Base-by-base conservation (phyloP, 2,888 invertebrate species). In the Drosophila anomalata region DNA sequence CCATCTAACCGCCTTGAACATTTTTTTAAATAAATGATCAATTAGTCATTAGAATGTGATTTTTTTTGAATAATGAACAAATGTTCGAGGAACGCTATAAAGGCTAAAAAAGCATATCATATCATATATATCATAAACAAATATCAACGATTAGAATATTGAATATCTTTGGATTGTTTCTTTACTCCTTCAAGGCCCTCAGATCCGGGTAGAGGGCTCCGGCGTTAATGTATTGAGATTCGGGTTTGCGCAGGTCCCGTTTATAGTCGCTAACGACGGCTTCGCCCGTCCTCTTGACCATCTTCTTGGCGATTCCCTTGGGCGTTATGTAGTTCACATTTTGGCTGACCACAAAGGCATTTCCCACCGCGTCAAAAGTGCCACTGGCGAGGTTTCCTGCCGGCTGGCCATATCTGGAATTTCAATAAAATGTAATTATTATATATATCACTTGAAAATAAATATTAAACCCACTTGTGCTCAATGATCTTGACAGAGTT, bases 401-500 rank as follows among this genome's bases (percentile, higher is more conserved):
- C 14, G 95, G 93, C 11, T 92, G 90, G 0, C 96, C 96, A 91
- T 96, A 96, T 87, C 95, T 95, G 77, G 17, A 50, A 52, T 2
- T 6, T 17, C 89, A 20, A 14, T 6, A 3, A 14, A n/a, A 2
- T 0, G 1, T 41, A 9, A 17, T 17, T n/a, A 9, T n/a, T 4
- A 4, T 9, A 11, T 2, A 20, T 12, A 26, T 44, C 3, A n/a
- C 0, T 6, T 20, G 2, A 4, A 20, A 20, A 3, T 42, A 42
- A 3, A 20, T 9, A 3, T 0, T 9, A 11, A 9, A 36, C 93
- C 91, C 92, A 96, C 95, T 94, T 95, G 88, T 96, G 94, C 78
- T 94, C 92, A 42, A 96, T 95, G 58, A 96, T 93, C 84, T 94
- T 93, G 0, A 96, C 96, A 0, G 96, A 96, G 90, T 96, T 96